Base-by-base conservation (phyloP, 2,888 invertebrate genomes). In the Bembecia ichneumoniformis region DNA sequence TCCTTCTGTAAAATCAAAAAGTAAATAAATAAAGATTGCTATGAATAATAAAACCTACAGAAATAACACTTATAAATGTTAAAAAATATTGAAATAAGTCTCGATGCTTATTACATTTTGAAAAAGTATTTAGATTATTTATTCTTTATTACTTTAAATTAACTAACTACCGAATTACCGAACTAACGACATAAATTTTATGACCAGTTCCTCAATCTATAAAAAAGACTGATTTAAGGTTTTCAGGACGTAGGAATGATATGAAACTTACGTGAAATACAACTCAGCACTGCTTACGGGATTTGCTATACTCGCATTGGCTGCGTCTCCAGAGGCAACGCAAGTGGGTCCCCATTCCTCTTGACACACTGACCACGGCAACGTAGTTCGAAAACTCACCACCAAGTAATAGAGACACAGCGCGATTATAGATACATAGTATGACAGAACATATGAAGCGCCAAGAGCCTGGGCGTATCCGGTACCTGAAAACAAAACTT, bases 351-450 rank as follows among this genome's bases (percentile, higher is more conserved):
- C 63, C 92, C 92, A 92, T 16, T 83, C 87, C 0, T 82, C 71
- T 44, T 84, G 70, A 63, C 94, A 95, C 13, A 87, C 70, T 0
- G 93, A 82, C 95, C 95, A 95, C 0, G 95, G 95, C 47, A 95
- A 74, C 1, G 89, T 88, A 0, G 89, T 61, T 55, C 89, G 89
- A 67, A 93, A 94, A 44, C 94, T 94, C 63, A 91, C 90, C 11
- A 90, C 74, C 59, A 95, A 79, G 74, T 94, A 95, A 71, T 90
- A 94, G 1, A 94, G 69, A 2, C 93, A 92, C 17, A 94, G 70
- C 0, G 92, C 93, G 79, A 94, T 91, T 48, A 95, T 79, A 0
- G 92, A 91, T 51, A 93, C 92, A 70, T 95, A 95, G 71, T 95
- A 95, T 0, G 93, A 91, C 1, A 93, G 89, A 0, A 94, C 91